These are phyloP conservation scores for Dorcus hopei DNA, from an alignment of 2,888 invertebrate species.

Conservation along the genomic window DNA sequence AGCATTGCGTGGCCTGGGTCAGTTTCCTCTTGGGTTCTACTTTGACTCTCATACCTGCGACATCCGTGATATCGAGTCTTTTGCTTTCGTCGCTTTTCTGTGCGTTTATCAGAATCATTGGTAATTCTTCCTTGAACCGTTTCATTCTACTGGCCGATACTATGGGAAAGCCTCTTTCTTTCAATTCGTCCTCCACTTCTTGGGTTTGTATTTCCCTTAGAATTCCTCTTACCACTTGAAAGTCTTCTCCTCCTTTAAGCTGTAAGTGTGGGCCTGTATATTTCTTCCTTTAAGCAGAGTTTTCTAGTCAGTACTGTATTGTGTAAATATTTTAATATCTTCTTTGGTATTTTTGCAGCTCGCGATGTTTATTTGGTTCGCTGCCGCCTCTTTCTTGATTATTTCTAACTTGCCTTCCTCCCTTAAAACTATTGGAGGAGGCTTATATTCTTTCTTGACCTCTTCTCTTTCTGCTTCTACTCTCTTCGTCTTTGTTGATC, in stretches of 20 bases:
- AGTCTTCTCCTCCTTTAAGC: background rate
- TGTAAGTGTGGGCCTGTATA: background rate
- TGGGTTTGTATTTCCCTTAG: background rate
- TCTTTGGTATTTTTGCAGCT: background rate
- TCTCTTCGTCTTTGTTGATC: no score
- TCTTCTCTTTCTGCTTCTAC: no score
- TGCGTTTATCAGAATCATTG: background rate
- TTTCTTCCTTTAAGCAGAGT: conserved; percentile 4
- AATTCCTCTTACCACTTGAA: no score
- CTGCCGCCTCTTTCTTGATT: no score
- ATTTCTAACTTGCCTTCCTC: background rate
- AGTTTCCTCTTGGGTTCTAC: background rate
- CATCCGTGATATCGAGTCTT: background rate
- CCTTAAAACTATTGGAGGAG: background rate
- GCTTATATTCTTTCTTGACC: background rate
- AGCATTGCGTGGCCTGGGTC: conserved; percentile 1
- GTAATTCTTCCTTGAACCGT: background rate
- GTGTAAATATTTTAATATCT: background rate
- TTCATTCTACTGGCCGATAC: background rate
- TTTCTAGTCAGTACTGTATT: conserved; percentile 23
- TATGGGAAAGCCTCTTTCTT: background rate
- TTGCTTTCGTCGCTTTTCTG: no score
- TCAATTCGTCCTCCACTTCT: background rate
- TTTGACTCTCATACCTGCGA: background rate
- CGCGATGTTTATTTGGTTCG: no score